phyloP scores from a whole-genome alignment of 2,797 vertebrate genomes.

The Chelmon rostratus region DNA sequence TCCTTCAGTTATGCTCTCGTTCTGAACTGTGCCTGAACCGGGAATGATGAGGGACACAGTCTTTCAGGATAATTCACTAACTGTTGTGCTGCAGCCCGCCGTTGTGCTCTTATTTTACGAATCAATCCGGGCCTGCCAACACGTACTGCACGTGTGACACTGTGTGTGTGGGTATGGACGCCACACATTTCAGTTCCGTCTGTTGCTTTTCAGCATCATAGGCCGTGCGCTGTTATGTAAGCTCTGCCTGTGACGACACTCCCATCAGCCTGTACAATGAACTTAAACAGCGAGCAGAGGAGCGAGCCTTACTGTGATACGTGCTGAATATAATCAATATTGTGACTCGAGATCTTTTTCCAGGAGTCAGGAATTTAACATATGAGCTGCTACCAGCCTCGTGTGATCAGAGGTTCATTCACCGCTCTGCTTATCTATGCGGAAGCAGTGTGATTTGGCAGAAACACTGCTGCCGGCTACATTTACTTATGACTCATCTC shows the following conservation, averaged over 20 bases:
- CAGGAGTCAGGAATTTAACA: neutral
- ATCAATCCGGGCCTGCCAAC: neutral
- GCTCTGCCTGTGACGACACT: constrained; percentile 20
- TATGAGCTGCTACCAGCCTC: constrained; percentile 8
- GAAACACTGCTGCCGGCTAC: constrained; percentile 36
- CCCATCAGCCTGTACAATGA: constrained; percentile 9
- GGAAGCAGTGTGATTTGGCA: constrained; percentile 25
- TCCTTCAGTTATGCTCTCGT: neutral
- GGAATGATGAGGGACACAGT: neutral
- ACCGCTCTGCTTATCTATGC: constrained; percentile 37
- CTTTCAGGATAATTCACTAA: neutral
- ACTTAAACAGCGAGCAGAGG: neutral
- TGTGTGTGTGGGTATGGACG: neutral
- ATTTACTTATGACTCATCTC: constrained; percentile 67
- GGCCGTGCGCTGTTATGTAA: constrained; percentile 51
- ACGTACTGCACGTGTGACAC: neutral
- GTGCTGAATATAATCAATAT: constrained; percentile 11
- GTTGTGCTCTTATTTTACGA: neutral
- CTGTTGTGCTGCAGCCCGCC: neutral
- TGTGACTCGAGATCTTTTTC: neutral
- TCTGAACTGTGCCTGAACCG: neutral
- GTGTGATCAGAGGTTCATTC: constrained; percentile 34
- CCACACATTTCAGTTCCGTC: constrained; percentile 19
- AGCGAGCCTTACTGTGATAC: neutral
- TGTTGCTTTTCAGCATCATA: constrained; percentile 15